Base-by-base conservation (phyloP, 1,140 invertebrate species). In the Rhagoletis pomonella region DNA sequence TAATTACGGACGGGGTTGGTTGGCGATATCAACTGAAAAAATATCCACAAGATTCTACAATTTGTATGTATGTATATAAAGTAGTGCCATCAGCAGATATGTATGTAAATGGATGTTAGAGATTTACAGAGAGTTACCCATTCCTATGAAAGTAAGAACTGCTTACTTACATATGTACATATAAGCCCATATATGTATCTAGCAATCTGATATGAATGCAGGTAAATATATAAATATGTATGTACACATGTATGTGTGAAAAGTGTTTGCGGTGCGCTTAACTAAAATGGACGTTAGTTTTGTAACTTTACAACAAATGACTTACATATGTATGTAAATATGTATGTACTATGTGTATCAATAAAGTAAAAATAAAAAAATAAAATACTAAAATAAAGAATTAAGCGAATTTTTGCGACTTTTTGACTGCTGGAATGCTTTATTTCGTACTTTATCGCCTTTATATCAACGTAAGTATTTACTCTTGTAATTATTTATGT, bases 271-370 rank as follows among this genome's bases (percentile, higher is more conserved):
- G n/a, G 50, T 19, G 17, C 44, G 42, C 50, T 81, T 81, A 81
- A 81, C n/a, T 55, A 81, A 81, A 81, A 81, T 58, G 73, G 73
- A 81, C 73, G 73, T 81, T 47, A 55, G 14, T 81, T 81, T 81
- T 19, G 73, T n/a, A 29, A 81, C 73, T 58, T 81, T 81, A 55
- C 73, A 39, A 81, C 73, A 81, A 81, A 81, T 81, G n/a, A 81
- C 73, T 81, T 50, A 29, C 47, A 55, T 81, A 19, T 42, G 29
- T 47, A 47, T 44, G 42, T 73, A n/a, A 17, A 44, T 44, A 14
- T 73, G 9, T 42, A 55, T 39, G 65, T 69, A 69, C 67, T 0
- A 73, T 47, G 39, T 29, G 29, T 29, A 29, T 29, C 67, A 42
- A 73, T 39, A 29, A 29, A 29, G 29, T 29, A 29, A 29, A 29